Conservation (phyloP, 2,113 vertebrate genomes). For the Fulmarus glacialis region DNA sequence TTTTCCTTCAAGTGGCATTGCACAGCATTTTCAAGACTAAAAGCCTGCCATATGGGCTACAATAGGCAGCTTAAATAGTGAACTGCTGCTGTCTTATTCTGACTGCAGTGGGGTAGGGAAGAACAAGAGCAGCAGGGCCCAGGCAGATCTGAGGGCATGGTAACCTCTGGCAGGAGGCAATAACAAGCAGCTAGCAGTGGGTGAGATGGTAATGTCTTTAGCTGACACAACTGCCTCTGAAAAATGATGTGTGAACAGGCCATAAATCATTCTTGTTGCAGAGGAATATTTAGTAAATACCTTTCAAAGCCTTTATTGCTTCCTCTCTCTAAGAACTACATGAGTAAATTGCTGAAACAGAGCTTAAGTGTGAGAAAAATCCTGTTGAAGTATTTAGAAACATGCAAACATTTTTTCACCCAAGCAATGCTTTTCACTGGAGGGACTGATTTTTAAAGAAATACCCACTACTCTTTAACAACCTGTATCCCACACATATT, state of each 20-base stretch:
- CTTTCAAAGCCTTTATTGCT: neutral
- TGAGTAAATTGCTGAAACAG: neutral
- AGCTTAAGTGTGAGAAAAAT: neutral
- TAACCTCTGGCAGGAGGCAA: neutral
- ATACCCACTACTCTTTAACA: neutral
- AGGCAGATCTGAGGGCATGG: neutral
- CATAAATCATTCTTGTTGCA: neutral
- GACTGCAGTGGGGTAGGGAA: neutral
- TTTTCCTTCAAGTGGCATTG: neutral
- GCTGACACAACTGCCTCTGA: neutral
- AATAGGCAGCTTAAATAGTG: neutral
- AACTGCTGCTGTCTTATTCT: neutral
- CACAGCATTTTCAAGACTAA: neutral
- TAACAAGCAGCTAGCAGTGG: neutral
- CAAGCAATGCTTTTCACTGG: neutral
- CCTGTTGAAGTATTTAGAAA: neutral
- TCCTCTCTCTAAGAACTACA: neutral
- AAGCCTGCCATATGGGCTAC: neutral
- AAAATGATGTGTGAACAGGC: neutral
- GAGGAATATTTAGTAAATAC: constrained; percentile 2
- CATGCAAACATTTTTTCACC: neutral
- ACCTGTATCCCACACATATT: neutral
- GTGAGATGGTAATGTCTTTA: neutral
- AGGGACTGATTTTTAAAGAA: neutral
- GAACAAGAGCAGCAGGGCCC: neutral